A percentile compares a stretch with the other conserved stretches of the same genome.
Conservation (phyloP, 2,113 vertebrate genomes). For the Apeltes quadracus region DNA sequence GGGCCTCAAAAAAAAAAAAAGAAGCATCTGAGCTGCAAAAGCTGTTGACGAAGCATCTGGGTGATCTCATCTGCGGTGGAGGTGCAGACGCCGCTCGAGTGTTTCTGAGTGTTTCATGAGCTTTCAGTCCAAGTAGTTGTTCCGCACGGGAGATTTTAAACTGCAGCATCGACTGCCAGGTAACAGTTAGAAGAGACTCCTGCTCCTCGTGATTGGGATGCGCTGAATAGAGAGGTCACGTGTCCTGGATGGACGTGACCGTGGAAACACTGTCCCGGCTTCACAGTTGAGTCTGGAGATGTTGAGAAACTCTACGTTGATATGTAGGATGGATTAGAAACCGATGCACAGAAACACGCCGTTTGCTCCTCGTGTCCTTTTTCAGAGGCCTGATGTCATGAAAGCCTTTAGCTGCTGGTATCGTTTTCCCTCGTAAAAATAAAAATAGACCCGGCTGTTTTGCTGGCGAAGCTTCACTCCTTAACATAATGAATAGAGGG, state of each 20-base stretch:
- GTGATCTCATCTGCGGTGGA: too few relatives aligned
- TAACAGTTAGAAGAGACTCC: too few relatives aligned
- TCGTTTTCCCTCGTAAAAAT: constrained; percentile 37
- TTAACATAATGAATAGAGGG: constrained; percentile 22
- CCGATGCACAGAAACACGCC: background rate
- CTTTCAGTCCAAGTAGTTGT: too few relatives aligned
- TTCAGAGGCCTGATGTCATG: constrained; percentile 15
- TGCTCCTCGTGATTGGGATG: background rate
- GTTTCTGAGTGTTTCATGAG: too few relatives aligned
- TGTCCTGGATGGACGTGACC: background rate
- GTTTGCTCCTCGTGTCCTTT: background rate
- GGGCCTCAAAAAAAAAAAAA: too few relatives aligned
- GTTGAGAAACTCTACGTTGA: background rate
- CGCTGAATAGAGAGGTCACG: background rate
- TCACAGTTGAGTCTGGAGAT: background rate
- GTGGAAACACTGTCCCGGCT: background rate
- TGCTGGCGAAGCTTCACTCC: constrained; percentile 31
- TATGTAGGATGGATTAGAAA: background rate
- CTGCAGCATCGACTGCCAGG: too few relatives aligned
- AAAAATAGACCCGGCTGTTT: constrained; percentile 33
- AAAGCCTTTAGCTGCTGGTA: constrained; percentile 30
- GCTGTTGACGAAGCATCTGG: too few relatives aligned
- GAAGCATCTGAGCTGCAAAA: background rate
- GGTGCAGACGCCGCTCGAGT: too few relatives aligned
- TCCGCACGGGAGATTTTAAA: too few relatives aligned